Evolutionary conservation across 2,797 vertebrate species (phyloP), one percentile per base, ranked within the genome.

Genomic region (Brachyalestes nurse): DNA sequence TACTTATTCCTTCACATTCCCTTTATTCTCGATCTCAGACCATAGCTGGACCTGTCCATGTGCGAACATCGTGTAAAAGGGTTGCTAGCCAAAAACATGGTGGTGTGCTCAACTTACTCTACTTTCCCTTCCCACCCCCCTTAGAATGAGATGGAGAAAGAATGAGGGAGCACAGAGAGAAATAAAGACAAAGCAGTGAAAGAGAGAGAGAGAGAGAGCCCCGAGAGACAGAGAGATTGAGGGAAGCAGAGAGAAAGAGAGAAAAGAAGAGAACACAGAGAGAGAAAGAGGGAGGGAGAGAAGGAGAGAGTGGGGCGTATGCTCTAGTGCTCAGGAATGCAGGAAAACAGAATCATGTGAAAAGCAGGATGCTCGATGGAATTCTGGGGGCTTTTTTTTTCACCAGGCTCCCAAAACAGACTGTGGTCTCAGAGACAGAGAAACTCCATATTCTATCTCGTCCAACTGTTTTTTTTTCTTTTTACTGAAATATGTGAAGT

Each of bases 311-410:
- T 9, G 66, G 8, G 51, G 76, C 5, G 16, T 83, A 78, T 49
- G 82, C 76, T 77, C 58, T 69, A 71, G 42, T 28, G 57, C 66
- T 65, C 60, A 86, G 89, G 88, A 90, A 90, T 89, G 88, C 86
- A 87, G 77, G 73, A 86, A 88, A 88, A 89, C 81, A 82, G 62
- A 82, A 77, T 89, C 88, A 89, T 80, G 87, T 86, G 88, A 88
- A 82, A 82, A 69, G 69, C 77, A 72, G 82, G 83, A 86, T 85
- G 86, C 81, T 84, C 53, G 17, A 47, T 75, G 83, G 84, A 86
- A 88, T 86, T 79, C 80, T 75, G 72, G 47, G 79, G 73, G 53
- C 47, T 73, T 77, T 85, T 82, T 82, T 60, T 42, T 45, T 7
- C 7, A 2, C 28, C 19, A 65, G 21, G 64, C 71, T 86, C 60